Percentiles rank a stretch among this genome's conserved stretches.
These are phyloP conservation scores for Lasioglossum villosulum DNA, from an alignment of 2,888 invertebrate genomes.

Conservation along the genomic window DNA sequence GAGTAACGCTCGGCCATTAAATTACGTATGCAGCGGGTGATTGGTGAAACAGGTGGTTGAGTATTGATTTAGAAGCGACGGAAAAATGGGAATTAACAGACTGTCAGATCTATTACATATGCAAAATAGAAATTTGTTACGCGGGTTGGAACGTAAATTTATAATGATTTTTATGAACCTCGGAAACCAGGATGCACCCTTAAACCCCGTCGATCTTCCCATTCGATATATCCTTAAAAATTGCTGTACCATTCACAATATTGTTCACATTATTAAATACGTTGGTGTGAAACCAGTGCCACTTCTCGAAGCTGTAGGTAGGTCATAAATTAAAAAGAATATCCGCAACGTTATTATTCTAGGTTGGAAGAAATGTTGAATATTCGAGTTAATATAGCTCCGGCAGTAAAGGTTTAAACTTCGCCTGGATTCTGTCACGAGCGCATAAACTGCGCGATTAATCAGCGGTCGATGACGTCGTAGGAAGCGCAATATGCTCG, in stretches of 20 bases:
- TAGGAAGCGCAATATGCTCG: neutral
- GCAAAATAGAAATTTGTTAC: neutral
- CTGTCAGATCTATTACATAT: neutral
- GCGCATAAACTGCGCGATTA: neutral
- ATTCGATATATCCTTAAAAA: neutral
- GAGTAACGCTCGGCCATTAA: neutral
- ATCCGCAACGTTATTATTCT: no score
- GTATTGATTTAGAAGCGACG: slow-evolving; percentile 2
- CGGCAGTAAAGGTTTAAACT: neutral
- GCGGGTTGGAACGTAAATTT: neutral
- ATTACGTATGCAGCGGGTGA: neutral
- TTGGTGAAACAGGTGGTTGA: slow-evolving; percentile 4
- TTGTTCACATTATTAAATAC: no score
- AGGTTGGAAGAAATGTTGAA: no score
- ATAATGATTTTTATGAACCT: neutral
- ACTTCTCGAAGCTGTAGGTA: no score
- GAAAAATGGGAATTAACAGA: slow-evolving; percentile 13
- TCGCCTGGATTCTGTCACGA: neutral
- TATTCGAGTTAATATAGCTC: no score
- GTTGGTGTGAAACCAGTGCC: no score
- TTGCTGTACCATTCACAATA: no score
- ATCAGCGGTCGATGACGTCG: slow-evolving; percentile 17
- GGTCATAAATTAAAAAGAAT: no score
- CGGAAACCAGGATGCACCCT: neutral
- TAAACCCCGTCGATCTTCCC: neutral